Percentiles rank a stretch among this genome's conserved stretches.
Conservation (phyloP, 1,140 invertebrate species). For the Drosophila melanica region DNA sequence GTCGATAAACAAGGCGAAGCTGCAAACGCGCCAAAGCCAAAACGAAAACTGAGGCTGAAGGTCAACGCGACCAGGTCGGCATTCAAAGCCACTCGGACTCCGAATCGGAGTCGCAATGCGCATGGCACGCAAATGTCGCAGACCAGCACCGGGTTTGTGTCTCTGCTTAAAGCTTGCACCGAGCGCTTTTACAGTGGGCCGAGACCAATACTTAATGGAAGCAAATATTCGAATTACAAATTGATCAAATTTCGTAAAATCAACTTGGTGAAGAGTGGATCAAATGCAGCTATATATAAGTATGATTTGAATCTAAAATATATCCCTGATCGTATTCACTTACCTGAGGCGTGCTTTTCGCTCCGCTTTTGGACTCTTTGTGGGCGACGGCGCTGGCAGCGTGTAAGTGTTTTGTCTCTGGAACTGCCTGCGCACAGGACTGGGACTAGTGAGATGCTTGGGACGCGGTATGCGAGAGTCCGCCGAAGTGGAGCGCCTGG, state of each 20-base stretch:
- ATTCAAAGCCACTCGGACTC: slow-evolving; percentile 1
- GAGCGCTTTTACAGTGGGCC: slow-evolving; percentile 42
- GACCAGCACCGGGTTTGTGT: slow-evolving; percentile 26
- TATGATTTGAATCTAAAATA: too few relatives aligned
- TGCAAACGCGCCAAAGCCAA: slow-evolving; percentile 58
- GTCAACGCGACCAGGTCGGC: slow-evolving; percentile 54
- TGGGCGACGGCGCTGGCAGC: slow-evolving; percentile 48
- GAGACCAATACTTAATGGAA: too few relatives aligned
- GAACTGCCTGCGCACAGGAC: slow-evolving; percentile 83
- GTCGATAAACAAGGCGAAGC: slow-evolving; percentile 49
- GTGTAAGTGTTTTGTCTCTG: slow-evolving; percentile 85
- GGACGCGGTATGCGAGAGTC: slow-evolving; percentile 84
- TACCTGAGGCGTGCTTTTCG: slow-evolving; percentile 58
- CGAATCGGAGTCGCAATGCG: slow-evolving; percentile 45
- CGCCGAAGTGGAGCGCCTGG: slow-evolving; percentile 56
- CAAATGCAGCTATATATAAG: too few relatives aligned
- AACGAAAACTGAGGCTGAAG: slow-evolving; percentile 70
- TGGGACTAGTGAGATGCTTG: slow-evolving; percentile 84
- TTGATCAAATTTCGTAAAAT: too few relatives aligned
- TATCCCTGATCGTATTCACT: slow-evolving; percentile 17
- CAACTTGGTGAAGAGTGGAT: not conserved
- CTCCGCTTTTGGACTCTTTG: slow-evolving; percentile 62
- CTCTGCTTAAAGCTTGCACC: slow-evolving; percentile 39
- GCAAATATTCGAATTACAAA: too few relatives aligned
- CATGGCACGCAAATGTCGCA: slow-evolving; percentile 34